These are phyloP conservation scores for Leptosomus discolor DNA, from an alignment of 2,113 vertebrate species.

Conservation along the genomic window DNA sequence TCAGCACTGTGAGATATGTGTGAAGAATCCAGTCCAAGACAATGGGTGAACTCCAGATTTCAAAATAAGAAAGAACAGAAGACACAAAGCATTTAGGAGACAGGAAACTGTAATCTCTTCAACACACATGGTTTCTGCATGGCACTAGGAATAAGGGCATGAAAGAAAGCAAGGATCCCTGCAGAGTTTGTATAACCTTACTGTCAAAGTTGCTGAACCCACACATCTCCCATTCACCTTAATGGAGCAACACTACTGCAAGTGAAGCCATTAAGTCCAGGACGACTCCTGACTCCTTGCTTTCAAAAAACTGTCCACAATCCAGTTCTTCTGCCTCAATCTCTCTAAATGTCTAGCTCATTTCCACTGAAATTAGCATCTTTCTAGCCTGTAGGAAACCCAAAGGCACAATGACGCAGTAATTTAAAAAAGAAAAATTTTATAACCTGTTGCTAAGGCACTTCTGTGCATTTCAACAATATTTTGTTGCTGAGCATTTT, in stretches of 20 bases:
- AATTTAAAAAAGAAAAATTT: neutral
- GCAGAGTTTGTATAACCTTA: neutral
- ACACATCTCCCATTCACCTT: neutral
- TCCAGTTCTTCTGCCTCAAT: fast-evolving
- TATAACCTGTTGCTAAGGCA: neutral
- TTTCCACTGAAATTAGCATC: neutral
- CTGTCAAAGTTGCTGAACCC: neutral
- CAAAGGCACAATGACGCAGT: neutral
- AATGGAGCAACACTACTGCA: neutral
- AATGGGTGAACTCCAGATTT: neutral
- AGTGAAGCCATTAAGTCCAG: neutral
- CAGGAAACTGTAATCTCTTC: neutral
- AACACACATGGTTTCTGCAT: neutral
- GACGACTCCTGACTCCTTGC: neutral
- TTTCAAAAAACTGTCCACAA: neutral
- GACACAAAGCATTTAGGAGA: neutral
- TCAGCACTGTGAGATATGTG: neutral
- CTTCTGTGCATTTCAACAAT: neutral
- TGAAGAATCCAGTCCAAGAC: neutral
- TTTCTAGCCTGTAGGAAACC: neutral
- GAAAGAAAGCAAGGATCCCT: neutral
- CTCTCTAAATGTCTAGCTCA: neutral
- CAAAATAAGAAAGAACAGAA: neutral
- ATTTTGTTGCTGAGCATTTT: neutral
- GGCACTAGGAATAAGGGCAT: neutral